These are phyloP conservation scores for Thymelicus sylvestris DNA, from an alignment of 2,888 invertebrate genomes.

Conservation along the genomic window DNA sequence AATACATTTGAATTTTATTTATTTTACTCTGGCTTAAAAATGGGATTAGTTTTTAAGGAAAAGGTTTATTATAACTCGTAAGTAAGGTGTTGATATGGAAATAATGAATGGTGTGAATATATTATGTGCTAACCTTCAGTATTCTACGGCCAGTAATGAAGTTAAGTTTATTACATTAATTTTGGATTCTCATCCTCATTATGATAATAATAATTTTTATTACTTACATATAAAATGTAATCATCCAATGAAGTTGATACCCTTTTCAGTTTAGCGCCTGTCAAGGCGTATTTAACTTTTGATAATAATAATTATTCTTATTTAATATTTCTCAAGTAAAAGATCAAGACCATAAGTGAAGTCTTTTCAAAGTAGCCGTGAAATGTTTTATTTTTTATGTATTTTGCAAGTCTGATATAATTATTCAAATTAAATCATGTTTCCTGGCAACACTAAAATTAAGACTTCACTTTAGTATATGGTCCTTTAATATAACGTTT, in stretches of 20 bases:
- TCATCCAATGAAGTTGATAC: too few species aligned
- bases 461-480: background rate
- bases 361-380: too few species aligned
- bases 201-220: background rate
- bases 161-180: slow-evolving; percentile 48
- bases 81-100: slow-evolving; percentile 42
- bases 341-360: too few species aligned
- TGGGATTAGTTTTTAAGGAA: background rate
- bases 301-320: too few species aligned
- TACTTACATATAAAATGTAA: background rate
- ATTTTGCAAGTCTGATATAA: too few species aligned
- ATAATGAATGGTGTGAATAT: slow-evolving; percentile 37
- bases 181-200: slow-evolving; percentile 6
- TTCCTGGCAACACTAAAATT: background rate
- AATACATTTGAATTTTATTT: background rate
- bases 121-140: slow-evolving; percentile 54
- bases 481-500: background rate
- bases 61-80: slow-evolving; percentile 10
- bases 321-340: too few species aligned
- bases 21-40: slow-evolving; percentile 1
- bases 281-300: too few species aligned
- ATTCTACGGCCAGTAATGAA: slow-evolving; percentile 49
- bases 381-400: too few species aligned
- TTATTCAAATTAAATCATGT: too few species aligned
- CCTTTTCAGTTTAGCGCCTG: too few species aligned